Evolutionary conservation across 64 coral and sea anemone genomes (phyloP).

Genomic region (Platygyra sinensis): DNA sequence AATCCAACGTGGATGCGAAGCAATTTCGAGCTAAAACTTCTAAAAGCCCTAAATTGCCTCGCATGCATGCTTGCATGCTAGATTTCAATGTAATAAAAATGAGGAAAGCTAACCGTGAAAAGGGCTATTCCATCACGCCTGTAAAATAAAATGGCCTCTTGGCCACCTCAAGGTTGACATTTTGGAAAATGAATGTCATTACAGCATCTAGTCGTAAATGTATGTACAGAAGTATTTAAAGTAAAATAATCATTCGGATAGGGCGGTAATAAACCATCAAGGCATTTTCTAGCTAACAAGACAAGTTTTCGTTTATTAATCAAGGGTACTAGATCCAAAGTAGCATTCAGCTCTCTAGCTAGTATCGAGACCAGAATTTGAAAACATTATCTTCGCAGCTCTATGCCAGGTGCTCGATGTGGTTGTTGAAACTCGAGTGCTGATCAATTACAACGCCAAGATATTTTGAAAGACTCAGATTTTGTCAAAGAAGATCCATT

Average conservation of each 20-base stretch:
- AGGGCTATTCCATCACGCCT: no score
- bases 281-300: conserved; percentile 6
- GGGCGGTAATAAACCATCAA: background rate
- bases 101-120: no score
- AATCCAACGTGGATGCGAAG: no score
- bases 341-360: conserved; percentile 3
- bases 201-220: background rate
- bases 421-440: conserved; percentile 16
- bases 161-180: background rate
- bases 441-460: background rate
- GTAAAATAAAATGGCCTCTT: background rate
- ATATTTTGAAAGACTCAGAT: no score
- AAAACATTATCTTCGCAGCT: no score
- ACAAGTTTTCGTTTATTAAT: conserved; percentile 1
- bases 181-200: background rate
- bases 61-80: no score
- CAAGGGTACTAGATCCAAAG: background rate
- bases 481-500: no score
- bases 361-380: conserved; percentile 5
- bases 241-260: conserved; percentile 1
- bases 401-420: background rate
- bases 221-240: background rate
- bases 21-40: no score
- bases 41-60: no score
- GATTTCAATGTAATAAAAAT: no score